A percentile compares a stretch with the other conserved stretches of the same genome.
Conservation (phyloP, 2,888 invertebrate genomes). For the Sinotaia quadrata region DNA sequence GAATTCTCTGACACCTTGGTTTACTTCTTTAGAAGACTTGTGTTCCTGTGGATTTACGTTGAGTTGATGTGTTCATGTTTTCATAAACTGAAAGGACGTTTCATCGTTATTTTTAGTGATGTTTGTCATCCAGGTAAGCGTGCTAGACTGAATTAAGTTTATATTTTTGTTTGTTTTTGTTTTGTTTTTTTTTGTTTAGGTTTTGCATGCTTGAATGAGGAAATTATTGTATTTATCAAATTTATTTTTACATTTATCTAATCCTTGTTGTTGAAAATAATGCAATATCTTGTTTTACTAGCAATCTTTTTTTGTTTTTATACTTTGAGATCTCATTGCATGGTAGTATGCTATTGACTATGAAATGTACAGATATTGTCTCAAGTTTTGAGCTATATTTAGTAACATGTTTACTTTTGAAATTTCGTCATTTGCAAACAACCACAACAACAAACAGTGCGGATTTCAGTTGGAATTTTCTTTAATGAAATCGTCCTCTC, state of each 20-base stretch:
- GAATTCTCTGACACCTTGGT: conserved; percentile 17
- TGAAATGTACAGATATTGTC: no score
- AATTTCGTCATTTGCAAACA: no score
- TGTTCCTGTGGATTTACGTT: conserved; percentile 9
- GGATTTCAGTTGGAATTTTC: no score
- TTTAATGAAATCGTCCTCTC: no score
- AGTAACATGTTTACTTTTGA: no score
- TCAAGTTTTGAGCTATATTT: no score
- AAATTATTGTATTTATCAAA: not conserved
- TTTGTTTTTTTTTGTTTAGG: not conserved
- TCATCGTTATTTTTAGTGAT: not conserved
- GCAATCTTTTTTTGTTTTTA: no score
- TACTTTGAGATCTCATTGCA: no score
- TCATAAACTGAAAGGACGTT: not conserved
- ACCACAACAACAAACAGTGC: no score
- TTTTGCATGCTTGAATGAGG: not conserved
- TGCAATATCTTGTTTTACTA: not conserved
- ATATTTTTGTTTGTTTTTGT: not conserved
- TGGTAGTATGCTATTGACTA: no score
- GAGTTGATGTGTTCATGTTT: not conserved
- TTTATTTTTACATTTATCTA: not conserved
- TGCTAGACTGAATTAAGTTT: no score
- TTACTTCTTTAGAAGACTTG: not conserved
- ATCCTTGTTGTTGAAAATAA: not conserved
- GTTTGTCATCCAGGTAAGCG: not conserved